Evolutionary conservation across 2,888 invertebrate species (phyloP).

Genomic region (Hyles lineata): DNA sequence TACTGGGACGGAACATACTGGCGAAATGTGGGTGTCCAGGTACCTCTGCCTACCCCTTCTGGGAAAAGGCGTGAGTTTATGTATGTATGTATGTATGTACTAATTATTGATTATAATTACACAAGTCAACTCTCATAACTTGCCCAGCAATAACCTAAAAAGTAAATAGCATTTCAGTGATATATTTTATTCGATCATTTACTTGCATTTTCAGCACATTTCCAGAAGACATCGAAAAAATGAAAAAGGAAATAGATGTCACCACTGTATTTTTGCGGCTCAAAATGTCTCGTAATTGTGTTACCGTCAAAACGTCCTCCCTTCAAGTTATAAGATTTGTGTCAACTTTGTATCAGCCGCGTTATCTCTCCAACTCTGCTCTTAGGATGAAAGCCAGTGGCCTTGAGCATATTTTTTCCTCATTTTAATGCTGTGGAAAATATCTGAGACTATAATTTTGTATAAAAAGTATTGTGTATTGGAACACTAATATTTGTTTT

Average conservation of each 20-base stretch:
- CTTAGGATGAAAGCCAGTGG: constrained; percentile 23
- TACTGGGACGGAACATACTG: too few species aligned
- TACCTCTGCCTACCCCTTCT: too few species aligned
- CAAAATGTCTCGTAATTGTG: constrained; percentile 21
- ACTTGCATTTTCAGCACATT: too few species aligned
- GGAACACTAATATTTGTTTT: background rate
- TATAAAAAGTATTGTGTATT: background rate
- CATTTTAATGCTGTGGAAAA: background rate
- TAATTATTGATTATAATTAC: too few species aligned
- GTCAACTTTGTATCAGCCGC: constrained; percentile 21
- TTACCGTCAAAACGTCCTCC: constrained; percentile 36
- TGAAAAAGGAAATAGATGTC: background rate
- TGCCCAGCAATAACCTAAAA: too few species aligned
- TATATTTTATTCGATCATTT: too few species aligned
- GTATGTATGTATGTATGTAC: too few species aligned
- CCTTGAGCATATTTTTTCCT: constrained; percentile 21
- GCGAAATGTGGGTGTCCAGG: too few species aligned
- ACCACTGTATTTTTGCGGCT: background rate
- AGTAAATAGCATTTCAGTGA: too few species aligned
- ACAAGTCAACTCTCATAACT: too few species aligned
- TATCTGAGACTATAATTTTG: background rate
- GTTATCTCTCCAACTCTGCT: constrained; percentile 28
- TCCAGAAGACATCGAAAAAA: background rate
- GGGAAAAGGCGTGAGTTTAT: too few species aligned
- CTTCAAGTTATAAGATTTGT: constrained; percentile 20